These are phyloP conservation scores for Cheilosia vernalis DNA, from an alignment of 2,888 invertebrate species.

Conservation along the genomic window DNA sequence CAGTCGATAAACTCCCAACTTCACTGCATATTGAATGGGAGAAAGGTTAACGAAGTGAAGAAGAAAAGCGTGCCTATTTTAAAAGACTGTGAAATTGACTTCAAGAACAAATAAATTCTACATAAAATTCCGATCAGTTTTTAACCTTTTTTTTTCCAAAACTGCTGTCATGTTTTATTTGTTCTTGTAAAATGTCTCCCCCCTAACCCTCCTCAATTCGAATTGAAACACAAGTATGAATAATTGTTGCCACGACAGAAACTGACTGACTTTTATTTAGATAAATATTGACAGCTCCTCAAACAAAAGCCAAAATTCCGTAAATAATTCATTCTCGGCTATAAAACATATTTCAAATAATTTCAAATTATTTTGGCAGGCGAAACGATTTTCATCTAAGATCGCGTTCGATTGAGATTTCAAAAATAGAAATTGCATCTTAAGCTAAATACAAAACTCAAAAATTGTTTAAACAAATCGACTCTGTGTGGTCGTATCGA, in stretches of 20 bases:
- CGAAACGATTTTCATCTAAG: slow-evolving; percentile 2
- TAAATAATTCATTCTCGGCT: slow-evolving; percentile 3
- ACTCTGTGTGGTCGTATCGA: background rate
- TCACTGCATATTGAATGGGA: too few species aligned
- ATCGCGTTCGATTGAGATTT: background rate
- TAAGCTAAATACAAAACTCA: slow-evolving; percentile 17
- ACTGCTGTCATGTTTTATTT: too few species aligned
- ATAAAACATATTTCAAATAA: slow-evolving; percentile 22
- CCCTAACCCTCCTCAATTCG: background rate
- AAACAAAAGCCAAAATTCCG: slow-evolving; percentile 4
- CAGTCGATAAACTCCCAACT: too few species aligned
- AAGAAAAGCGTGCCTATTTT: too few species aligned
- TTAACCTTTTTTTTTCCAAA: too few species aligned
- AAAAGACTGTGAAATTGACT: too few species aligned
- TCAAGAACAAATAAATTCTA: too few species aligned
- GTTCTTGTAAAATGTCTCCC: background rate
- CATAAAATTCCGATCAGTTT: too few species aligned
- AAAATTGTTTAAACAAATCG: background rate
- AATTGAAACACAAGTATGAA: background rate
- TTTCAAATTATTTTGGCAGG: slow-evolving; percentile 31
- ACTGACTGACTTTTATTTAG: background rate
- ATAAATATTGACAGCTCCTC: slow-evolving; percentile 12
- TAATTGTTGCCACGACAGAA: background rate
- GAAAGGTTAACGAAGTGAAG: too few species aligned
- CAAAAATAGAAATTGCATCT: slow-evolving; percentile 63